phyloP scores from a whole-genome alignment of 2,797 vertebrate species.

The Harpagifer antarcticus region DNA sequence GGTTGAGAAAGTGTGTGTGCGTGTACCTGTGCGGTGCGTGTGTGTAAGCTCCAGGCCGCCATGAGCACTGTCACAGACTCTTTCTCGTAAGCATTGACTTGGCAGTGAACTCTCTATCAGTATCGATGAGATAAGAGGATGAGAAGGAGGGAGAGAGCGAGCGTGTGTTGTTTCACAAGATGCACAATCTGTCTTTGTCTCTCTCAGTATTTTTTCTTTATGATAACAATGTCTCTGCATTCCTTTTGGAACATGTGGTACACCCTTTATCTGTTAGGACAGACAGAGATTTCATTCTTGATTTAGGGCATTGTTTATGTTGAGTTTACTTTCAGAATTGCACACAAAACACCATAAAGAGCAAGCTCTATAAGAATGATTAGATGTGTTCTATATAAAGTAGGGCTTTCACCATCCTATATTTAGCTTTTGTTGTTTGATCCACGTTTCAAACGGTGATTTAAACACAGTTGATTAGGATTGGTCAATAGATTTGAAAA shows the following conservation, averaged over 20 bases:
- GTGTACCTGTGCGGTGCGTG: not conserved
- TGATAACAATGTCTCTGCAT: not conserved
- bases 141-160: conserved; percentile 26
- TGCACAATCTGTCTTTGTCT: conserved; percentile 31
- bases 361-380: not conserved
- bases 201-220: conserved; percentile 1
- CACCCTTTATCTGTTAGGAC: not conserved
- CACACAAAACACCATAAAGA: not conserved
- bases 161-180: conserved; percentile 30
- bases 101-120: conserved; percentile 55
- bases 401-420: not conserved
- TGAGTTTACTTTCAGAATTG: not conserved
- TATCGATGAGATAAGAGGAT: conserved; percentile 54
- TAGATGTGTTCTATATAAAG: not conserved
- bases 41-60: conserved; percentile 19
- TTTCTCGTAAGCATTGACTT: conserved; percentile 49
- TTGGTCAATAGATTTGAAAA: conserved; percentile 28
- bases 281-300: not conserved
- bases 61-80: conserved; percentile 42
- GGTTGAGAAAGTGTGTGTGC: conserved; percentile 14
- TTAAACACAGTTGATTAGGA: conserved; percentile 37
- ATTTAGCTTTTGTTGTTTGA: conserved; percentile 35
- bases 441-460: conserved; percentile 23
- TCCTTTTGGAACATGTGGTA: not conserved
- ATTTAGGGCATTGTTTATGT: not conserved